phyloP scores from a whole-genome alignment of 2,888 invertebrate species.

The Melanchra persicariae region DNA sequence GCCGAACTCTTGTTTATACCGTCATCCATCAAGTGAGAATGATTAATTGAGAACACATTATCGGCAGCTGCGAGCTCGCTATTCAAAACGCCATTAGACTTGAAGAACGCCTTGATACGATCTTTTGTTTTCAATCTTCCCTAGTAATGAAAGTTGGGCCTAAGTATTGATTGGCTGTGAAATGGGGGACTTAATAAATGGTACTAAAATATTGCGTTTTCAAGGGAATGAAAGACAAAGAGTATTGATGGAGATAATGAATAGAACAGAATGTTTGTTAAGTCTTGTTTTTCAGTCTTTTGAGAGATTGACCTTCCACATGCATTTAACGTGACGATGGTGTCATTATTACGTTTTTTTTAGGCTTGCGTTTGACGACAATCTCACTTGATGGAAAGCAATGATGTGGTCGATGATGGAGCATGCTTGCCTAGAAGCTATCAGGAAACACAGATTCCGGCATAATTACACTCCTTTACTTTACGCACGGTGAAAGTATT shows the following conservation, averaged over 20 bases:
- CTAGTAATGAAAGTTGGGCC: constrained; percentile 52
- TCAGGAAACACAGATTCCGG: no score
- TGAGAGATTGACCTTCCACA: not conserved
- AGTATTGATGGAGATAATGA: not conserved
- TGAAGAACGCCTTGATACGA: constrained; percentile 61
- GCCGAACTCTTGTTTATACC: constrained; percentile 72
- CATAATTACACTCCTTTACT: no score
- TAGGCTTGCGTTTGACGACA: no score
- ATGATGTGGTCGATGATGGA: no score
- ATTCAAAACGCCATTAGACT: constrained; percentile 74
- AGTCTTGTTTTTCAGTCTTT: not conserved
- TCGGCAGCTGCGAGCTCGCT: constrained; percentile 73
- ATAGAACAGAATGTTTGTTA: not conserved
- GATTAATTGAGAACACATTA: constrained; percentile 81
- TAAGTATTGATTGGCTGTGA: constrained; percentile 58
- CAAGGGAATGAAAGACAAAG: not conserved
- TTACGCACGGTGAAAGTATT: no score
- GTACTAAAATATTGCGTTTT: constrained; percentile 16
- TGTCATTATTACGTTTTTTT: no score
- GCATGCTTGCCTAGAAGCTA: no score
- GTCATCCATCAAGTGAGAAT: constrained; percentile 76
- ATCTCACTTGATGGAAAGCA: no score
- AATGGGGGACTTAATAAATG: constrained; percentile 30
- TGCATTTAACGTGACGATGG: not conserved
- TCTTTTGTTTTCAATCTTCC: constrained; percentile 66